Conservation (phyloP, 2,888 invertebrate genomes). For the Lathronympha strigana region DNA sequence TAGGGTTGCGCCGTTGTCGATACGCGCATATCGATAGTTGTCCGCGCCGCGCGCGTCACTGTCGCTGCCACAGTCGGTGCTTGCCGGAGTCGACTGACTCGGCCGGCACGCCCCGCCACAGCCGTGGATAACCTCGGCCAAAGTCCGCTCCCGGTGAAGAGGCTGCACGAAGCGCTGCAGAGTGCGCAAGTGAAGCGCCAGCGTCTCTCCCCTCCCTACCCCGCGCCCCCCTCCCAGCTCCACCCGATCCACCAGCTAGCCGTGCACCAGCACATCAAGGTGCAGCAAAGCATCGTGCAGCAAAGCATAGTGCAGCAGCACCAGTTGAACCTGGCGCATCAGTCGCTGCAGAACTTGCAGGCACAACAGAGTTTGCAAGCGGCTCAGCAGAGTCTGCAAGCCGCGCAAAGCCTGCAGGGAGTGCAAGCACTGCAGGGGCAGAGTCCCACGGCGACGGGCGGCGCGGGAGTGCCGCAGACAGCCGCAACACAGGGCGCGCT, state of each 20-base stretch:
- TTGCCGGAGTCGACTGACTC: constrained; percentile 83
- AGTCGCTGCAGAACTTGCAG: constrained; percentile 75
- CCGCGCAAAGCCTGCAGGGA: constrained; percentile 62
- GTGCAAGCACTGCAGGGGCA: constrained; percentile 57
- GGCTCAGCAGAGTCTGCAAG: constrained; percentile 64
- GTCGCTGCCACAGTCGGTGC: constrained; percentile 79
- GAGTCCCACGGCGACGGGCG: constrained; percentile 67
- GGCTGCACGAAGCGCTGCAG: constrained; percentile 85
- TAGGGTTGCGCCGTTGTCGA: constrained; percentile 67
- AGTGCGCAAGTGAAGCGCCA: constrained; percentile 85
- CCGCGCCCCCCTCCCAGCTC: constrained; percentile 76
- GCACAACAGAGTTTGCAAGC: constrained; percentile 68
- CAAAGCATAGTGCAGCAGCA: constrained; percentile 81
- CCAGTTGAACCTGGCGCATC: constrained; percentile 78
- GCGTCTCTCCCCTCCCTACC: constrained; percentile 85
- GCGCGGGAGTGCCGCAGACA: constrained; percentile 69
- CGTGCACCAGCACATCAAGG: constrained; percentile 79
- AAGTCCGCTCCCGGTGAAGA: constrained; percentile 83
- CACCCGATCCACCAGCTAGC: constrained; percentile 79
- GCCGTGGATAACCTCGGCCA: constrained; percentile 85
- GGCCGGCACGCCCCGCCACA: constrained; percentile 81
- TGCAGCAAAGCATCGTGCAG: constrained; percentile 79
- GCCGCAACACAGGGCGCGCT: constrained; percentile 73
- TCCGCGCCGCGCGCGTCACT: constrained; percentile 74
- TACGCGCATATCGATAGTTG: constrained; percentile 66